These are phyloP conservation scores for Drosophila subquinaria DNA, from an alignment of 2,888 invertebrate species.

Conservation along the genomic window DNA sequence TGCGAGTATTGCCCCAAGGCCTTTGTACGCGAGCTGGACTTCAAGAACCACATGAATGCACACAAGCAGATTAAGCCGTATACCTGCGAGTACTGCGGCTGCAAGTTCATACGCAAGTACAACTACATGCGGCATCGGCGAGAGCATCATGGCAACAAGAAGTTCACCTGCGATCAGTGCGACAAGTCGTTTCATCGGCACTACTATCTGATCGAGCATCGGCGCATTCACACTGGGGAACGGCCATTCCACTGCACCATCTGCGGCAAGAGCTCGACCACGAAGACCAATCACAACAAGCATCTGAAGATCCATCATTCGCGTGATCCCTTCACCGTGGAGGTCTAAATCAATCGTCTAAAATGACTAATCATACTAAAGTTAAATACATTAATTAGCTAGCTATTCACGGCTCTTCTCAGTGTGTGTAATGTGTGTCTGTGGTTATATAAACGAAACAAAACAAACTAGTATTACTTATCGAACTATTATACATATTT, in stretches of 20 bases:
- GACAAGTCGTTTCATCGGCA: slow-evolving; percentile 94
- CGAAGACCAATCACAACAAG: slow-evolving; percentile 96
- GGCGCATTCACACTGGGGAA: slow-evolving; percentile 93
- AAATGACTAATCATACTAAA: slow-evolving; percentile 21
- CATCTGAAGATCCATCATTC: slow-evolving; percentile 96
- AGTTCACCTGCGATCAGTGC: slow-evolving; percentile 91
- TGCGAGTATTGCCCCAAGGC: slow-evolving; percentile 94
- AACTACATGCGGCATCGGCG: slow-evolving; percentile 94
- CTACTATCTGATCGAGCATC: slow-evolving; percentile 94
- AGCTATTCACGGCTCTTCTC: slow-evolving; percentile 75
- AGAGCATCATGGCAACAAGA: slow-evolving; percentile 93
- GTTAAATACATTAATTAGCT: slow-evolving; percentile 67
- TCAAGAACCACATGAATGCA: slow-evolving; percentile 93
- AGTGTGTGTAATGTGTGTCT: slow-evolving; percentile 72
- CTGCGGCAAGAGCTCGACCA: slow-evolving; percentile 95
- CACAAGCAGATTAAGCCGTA: slow-evolving; percentile 93
- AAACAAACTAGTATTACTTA: slow-evolving; percentile 79
- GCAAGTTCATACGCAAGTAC: slow-evolving; percentile 94
- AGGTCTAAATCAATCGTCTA: slow-evolving; percentile 85
- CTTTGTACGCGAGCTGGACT: slow-evolving; percentile 93
- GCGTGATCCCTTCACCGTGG: slow-evolving; percentile 93
- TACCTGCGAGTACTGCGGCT: slow-evolving; percentile 95
- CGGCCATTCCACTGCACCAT: slow-evolving; percentile 93
- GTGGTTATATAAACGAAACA: slow-evolving; percentile 64
- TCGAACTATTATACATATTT: slow-evolving; percentile 56